These are phyloP conservation scores for Genyomyrus donnyi DNA, from an alignment of 2,113 vertebrate genomes.

Conservation along the genomic window DNA sequence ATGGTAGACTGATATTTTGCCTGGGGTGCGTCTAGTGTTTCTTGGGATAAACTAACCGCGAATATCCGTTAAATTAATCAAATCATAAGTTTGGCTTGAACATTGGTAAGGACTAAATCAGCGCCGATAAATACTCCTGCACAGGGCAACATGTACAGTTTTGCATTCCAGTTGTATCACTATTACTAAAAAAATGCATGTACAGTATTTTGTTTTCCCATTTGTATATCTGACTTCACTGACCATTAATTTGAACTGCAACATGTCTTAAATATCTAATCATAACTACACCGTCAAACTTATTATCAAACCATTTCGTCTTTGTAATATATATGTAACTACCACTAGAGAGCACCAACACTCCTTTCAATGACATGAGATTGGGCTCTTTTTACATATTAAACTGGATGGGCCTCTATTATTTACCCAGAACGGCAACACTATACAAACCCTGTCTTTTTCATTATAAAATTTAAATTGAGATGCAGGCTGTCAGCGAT, in stretches of 20 bases:
- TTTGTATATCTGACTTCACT: neutral
- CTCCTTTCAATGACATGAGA: neutral
- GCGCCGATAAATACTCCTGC: neutral
- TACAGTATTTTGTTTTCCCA: neutral
- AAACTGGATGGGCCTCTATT: neutral
- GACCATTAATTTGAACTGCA: neutral
- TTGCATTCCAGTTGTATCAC: neutral
- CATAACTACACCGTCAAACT: neutral
- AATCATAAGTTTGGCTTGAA: neutral
- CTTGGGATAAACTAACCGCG: neutral
- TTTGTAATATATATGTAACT: neutral
- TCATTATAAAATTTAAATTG: neutral
- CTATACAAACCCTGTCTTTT: neutral
- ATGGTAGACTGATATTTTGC: neutral
- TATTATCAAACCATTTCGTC: neutral
- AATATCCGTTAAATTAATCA: neutral
- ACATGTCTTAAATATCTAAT: neutral
- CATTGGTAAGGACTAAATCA: neutral
- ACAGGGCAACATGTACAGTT: neutral
- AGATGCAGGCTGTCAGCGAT: neutral
- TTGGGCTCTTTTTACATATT: neutral
- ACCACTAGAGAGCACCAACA: conserved; percentile 39
- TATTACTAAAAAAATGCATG: neutral
- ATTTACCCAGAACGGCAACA: neutral
- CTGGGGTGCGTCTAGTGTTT: neutral